Evolutionary conservation across 2,888 invertebrate species (phyloP), one percentile per base, ranked within the genome.

Genomic region (Magallana nippona): DNA sequence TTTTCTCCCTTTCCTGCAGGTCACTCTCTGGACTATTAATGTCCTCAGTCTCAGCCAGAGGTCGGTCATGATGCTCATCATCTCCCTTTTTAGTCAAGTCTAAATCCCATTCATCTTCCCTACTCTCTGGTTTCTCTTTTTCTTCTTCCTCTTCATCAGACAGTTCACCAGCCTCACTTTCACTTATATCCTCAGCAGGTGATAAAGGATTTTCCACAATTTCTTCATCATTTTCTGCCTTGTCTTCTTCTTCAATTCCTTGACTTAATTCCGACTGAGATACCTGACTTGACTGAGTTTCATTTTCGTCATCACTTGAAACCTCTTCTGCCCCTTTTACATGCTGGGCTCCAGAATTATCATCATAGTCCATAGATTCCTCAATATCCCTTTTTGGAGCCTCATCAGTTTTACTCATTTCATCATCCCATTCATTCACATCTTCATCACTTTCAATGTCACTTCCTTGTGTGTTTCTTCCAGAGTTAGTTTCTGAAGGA

Each of bases 1-100:
- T 55, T 55, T 62, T 62, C 62, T 79, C 55, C 17, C 79, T 78
- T 19, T 83, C 44, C 63, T 15, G 19, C 57, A 56, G 27, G 27
- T 78, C 63, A 62, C 60, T 82, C 62, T 83, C 84, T 2, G 86
- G 82, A 79, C 84, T 82, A 82, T 86, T 81, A 44, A 86, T 86
- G 44, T 86, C 84, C 56, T 86, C 83, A 56, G 84, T 62, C 44
- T 84, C 79, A 55, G 55, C 62, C 57, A 78, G 15, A 22, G 78
- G 57, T 27, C 83, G 57, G 19, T 82, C 82, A 56, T n/a, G 56
- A 19, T 55, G 32, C 2, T 32, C 77, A 62, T 81, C 55, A 62
- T 19, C 81, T 44, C 62, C 62, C 55, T 58, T 27, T 32, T 79
- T 79, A 11, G 57, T 57, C 22, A 79, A 79, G 57, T 62, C 82